Percentiles rank a stretch among this genome's conserved stretches.
Conservation (phyloP, 2,888 invertebrate genomes). For the Enchytraeus crypticus region DNA sequence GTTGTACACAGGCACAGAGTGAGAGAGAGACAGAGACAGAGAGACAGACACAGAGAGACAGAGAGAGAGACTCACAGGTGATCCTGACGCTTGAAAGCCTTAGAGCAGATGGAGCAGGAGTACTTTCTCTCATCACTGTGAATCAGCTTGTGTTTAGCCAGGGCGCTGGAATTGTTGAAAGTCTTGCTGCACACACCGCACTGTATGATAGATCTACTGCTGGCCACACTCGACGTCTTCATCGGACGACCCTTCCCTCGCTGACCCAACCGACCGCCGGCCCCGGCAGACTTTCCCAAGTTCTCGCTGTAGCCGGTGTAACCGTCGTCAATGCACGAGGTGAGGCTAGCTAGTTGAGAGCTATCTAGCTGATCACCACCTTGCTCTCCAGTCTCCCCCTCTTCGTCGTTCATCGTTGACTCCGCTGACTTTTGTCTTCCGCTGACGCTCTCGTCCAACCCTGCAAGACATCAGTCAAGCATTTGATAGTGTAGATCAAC, state of each 20-base stretch:
- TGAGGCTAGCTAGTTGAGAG: too few species aligned
- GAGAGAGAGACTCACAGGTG: slow-evolving; percentile 13
- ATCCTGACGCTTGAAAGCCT: slow-evolving; percentile 17
- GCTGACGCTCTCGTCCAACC: too few species aligned
- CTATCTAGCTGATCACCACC: too few species aligned
- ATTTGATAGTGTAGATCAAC: too few species aligned
- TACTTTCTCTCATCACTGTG: slow-evolving; percentile 17
- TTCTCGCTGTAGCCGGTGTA: too few species aligned
- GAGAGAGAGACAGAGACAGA: not conserved
- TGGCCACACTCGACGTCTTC: not conserved
- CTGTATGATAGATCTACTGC: slow-evolving; percentile 3
- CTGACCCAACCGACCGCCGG: not conserved
- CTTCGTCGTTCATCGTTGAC: too few species aligned
- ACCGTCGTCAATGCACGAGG: too few species aligned
- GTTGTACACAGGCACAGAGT: not conserved
- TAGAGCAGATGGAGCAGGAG: slow-evolving; percentile 10
- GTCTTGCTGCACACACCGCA: slow-evolving; percentile 12
- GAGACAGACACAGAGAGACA: too few species aligned
- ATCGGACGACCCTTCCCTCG: not conserved
- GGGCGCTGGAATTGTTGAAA: slow-evolving; percentile 17
- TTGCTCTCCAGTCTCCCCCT: too few species aligned
- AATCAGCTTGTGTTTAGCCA: slow-evolving; percentile 18
- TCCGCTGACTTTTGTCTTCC: too few species aligned
- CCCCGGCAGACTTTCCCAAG: too few species aligned
- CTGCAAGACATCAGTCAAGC: too few species aligned